A percentile compares a stretch with the other conserved stretches of the same genome.
Evolutionary conservation across 2,888 invertebrate species (phyloP).

Genomic region (Pandemis cinnamomeana): DNA sequence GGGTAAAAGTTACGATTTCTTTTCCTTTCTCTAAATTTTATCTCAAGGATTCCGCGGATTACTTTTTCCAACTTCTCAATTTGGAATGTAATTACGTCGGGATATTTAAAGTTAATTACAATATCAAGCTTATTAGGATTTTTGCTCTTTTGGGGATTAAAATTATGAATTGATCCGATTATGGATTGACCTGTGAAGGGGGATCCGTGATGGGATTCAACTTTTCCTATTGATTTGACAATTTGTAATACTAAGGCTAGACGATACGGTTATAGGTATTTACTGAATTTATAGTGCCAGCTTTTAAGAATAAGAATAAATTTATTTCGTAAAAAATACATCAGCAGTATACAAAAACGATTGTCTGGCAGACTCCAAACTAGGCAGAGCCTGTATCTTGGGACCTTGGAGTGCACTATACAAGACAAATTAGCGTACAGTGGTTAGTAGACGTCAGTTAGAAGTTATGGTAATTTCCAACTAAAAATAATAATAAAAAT

Average conservation of each 20-base stretch:
- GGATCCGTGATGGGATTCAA: not conserved
- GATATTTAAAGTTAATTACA: constrained; percentile 51
- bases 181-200: constrained; percentile 2
- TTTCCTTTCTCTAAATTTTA: constrained; percentile 49
- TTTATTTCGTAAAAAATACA: too few relatives aligned
- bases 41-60: constrained; percentile 48
- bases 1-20: constrained; percentile 45
- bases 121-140: constrained; percentile 40
- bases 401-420: too few relatives aligned
- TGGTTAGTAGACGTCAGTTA: too few relatives aligned
- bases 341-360: too few relatives aligned
- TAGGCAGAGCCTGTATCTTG: too few relatives aligned
- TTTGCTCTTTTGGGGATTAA: constrained; percentile 28
- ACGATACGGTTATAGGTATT: too few relatives aligned
- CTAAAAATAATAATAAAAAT: too few relatives aligned
- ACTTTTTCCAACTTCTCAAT: constrained; percentile 47
- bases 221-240: not conserved
- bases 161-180: constrained; percentile 10
- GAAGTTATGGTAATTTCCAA: too few relatives aligned
- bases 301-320: too few relatives aligned
- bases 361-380: too few relatives aligned
- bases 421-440: too few relatives aligned
- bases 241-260: not conserved
- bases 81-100: constrained; percentile 50
- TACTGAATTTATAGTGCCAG: too few relatives aligned